phyloP scores from a whole-genome alignment of 1,140 invertebrate species.

The Drosophila guanche region DNA sequence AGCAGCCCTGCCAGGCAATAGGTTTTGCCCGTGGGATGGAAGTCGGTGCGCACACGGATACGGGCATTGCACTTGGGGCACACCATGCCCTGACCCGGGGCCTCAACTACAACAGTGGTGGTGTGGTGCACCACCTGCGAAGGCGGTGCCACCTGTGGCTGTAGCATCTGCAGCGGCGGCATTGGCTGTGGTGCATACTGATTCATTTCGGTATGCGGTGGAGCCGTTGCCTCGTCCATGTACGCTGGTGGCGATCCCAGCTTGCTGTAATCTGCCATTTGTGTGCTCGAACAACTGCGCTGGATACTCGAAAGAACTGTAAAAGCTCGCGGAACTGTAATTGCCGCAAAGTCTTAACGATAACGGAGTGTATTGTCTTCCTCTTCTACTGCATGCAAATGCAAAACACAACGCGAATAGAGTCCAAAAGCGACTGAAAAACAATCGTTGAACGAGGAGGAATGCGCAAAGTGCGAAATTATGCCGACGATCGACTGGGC shows the following conservation, averaged over 20 bases:
- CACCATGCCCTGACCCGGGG: slow-evolving; percentile 25
- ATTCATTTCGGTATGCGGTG: slow-evolving; percentile 5
- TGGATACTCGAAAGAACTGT: too few species aligned
- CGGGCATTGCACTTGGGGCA: slow-evolving; percentile 55
- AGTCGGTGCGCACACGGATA: slow-evolving; percentile 36
- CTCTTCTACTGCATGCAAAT: too few species aligned
- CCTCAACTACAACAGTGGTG: slow-evolving; percentile 29
- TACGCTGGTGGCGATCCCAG: slow-evolving; percentile 13
- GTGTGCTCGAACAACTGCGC: too few species aligned
- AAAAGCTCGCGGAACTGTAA: too few species aligned
- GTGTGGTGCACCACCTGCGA: slow-evolving; percentile 16
- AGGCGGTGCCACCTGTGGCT: not conserved
- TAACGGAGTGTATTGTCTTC: too few species aligned
- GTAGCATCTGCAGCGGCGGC: slow-evolving; percentile 2
- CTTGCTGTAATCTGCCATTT: slow-evolving; percentile 13
- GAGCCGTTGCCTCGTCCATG: slow-evolving; percentile 8
- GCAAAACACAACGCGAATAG: too few species aligned
- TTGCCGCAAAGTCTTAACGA: too few species aligned
- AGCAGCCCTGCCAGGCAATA: slow-evolving; percentile 42
- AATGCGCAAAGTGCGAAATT: too few species aligned
- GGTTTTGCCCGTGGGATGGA: slow-evolving; percentile 51
- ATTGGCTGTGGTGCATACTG: not conserved
- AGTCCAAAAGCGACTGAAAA: too few species aligned
- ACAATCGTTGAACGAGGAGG: too few species aligned
- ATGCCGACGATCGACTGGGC: too few species aligned